Evolutionary conservation across 2,113 vertebrate species (phyloP).

Genomic region (Telmatochromis brachygnathus): DNA sequence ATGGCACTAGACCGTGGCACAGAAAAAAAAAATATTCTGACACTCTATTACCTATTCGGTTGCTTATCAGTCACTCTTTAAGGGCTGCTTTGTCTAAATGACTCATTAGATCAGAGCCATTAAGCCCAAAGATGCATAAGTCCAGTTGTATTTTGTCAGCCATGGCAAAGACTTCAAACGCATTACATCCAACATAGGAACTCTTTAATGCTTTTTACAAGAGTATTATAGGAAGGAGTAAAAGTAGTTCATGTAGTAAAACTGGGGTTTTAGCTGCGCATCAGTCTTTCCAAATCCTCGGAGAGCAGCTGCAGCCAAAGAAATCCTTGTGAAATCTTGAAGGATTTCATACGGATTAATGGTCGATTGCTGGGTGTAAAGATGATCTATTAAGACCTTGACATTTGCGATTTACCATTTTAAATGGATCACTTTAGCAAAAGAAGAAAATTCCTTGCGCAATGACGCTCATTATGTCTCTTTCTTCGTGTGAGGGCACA

Average conservation of each 20-base stretch:
- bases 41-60: not conserved
- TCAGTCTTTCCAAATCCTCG: not conserved
- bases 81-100: not conserved
- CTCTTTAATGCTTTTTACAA: not conserved
- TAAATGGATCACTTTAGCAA: not conserved
- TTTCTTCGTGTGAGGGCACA: constrained; percentile 14
- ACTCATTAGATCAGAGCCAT: constrained; percentile 1
- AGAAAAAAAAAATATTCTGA: not conserved
- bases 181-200: not conserved
- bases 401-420: not conserved
- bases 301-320: constrained; percentile 19
- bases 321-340: not conserved
- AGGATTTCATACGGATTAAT: not conserved
- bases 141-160: not conserved
- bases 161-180: not conserved
- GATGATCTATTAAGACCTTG: not conserved
- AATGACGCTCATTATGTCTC: not conserved
- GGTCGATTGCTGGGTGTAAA: not conserved
- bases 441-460: not conserved
- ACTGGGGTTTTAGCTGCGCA: constrained; percentile 3
- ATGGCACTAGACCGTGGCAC: not conserved
- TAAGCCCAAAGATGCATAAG: not conserved
- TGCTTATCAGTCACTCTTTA: not conserved
- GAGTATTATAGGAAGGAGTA: not conserved
- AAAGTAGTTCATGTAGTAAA: not conserved